These are phyloP conservation scores for Chaetops frenatus DNA, from an alignment of 2,113 vertebrate species.

Conservation along the genomic window DNA sequence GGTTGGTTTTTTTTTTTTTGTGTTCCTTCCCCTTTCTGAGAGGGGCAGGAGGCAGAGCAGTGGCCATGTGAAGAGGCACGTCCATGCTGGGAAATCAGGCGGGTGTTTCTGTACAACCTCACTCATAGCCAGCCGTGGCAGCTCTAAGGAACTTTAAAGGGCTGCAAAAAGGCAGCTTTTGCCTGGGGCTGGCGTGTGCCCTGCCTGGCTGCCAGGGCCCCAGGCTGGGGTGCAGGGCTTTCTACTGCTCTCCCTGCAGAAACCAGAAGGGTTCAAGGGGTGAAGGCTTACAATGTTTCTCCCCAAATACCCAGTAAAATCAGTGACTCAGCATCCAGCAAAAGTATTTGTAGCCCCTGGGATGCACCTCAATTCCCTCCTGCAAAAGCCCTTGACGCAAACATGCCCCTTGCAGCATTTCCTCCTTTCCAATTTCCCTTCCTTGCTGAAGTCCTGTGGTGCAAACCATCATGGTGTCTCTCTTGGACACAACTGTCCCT, in stretches of 20 bases:
- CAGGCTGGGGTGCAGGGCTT: neutral
- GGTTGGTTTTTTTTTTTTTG: neutral
- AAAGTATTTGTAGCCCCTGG: neutral
- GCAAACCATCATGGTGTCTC: accelerated
- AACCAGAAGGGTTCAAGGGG: neutral
- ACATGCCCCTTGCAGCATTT: accelerated
- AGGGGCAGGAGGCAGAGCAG: neutral
- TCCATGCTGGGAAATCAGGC: neutral
- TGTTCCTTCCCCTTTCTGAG: neutral
- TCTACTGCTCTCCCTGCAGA: neutral
- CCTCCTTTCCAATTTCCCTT: neutral
- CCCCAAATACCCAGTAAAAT: neutral
- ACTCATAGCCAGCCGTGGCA: neutral
- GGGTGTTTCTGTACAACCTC: neutral
- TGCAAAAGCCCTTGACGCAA: neutral
- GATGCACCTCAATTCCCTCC: accelerated
- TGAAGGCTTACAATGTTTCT: neutral
- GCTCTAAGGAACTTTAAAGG: neutral
- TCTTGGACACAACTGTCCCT: neutral
- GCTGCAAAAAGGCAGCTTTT: neutral
- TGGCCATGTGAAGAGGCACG: accelerated
- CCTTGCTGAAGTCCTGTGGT: accelerated
- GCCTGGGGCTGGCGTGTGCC: neutral
- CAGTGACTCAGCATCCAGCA: accelerated
- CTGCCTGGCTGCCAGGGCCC: neutral